Evolutionary conservation across 2,113 vertebrate species (phyloP).

Genomic region (Oncorhynchus tshawytscha): DNA sequence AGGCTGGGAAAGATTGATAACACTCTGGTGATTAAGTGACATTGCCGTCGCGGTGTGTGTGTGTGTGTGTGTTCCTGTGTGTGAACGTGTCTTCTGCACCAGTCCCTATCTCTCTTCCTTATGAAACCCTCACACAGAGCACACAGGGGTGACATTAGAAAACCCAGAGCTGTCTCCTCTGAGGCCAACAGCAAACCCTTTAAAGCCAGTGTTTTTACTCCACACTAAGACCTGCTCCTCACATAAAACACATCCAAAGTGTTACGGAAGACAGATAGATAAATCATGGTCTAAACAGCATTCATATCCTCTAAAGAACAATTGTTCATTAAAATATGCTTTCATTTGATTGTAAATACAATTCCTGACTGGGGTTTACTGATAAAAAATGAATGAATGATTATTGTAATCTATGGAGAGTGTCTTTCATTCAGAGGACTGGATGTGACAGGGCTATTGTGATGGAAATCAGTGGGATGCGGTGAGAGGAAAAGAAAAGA

Average conservation of each 20-base stretch:
- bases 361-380: slow-evolving; percentile 53
- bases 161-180: background rate
- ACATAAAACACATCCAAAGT: slow-evolving; percentile 16
- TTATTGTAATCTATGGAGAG: slow-evolving; percentile 62
- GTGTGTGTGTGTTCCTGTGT: slow-evolving; percentile 2
- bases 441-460: slow-evolving; percentile 59
- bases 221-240: background rate
- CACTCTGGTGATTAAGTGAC: slow-evolving; percentile 20
- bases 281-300: slow-evolving; percentile 28
- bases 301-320: slow-evolving; percentile 42
- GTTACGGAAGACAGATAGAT: slow-evolving; percentile 23
- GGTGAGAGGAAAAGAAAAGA: slow-evolving; percentile 50
- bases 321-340: slow-evolving; percentile 62
- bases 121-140: slow-evolving; percentile 5
- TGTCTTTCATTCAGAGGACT: slow-evolving; percentile 59
- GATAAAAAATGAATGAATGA: slow-evolving; percentile 54
- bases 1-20: slow-evolving; percentile 30
- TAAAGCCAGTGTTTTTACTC: background rate
- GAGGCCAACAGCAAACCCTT: slow-evolving; percentile 9
- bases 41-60: slow-evolving; percentile 4
- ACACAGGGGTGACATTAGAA: slow-evolving; percentile 4
- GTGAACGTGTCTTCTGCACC: slow-evolving; percentile 1
- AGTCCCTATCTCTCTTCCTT: background rate
- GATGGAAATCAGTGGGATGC: slow-evolving; percentile 70
- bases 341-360: slow-evolving; percentile 49